Base-by-base conservation (phyloP, 2,797 vertebrate species). In the Pseudomugil tenellus region DNA sequence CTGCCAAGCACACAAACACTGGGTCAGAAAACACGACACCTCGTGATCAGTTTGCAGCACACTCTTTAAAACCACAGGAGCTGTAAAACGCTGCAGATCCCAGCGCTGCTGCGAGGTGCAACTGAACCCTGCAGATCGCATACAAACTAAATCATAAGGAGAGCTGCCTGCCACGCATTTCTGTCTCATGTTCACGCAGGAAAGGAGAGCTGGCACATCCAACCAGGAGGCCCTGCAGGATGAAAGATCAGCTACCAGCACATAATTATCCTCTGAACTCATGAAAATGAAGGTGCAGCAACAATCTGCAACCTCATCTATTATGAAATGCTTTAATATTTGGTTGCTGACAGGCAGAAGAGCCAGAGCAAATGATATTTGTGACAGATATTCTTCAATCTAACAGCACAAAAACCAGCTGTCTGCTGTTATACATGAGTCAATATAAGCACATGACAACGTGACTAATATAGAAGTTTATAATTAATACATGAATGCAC, bases 181-280 rank as follows among this genome's bases (percentile, higher is more conserved):
- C 86, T 70, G 87, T 83, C 85, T 91, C 87, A 87, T 85, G 89
- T 91, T 89, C 86, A 90, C 87, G 76, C 79, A 65, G 84, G 84
- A 83, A 86, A 87, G 76, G 64, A 83, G 81, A 84, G 78, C 80
- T 66, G 85, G 63, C 72, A 72, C 59, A 68, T 79, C 70, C 53
- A 76, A 19, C 63, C 72, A 57, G 6, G 80, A 85, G 84, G 77
- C 77, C 70, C 74, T 23, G 31, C 68, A 73, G 53, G 78, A 69
- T 4, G 13, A 70, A 69, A 80, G 58, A 35, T 76, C 2, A 53
- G 56, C 58, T 31, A 58, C 60, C 41, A 21, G 58, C 35, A 55
- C 56, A 25, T 52, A 54, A 58, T 53, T 19, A 34, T 6, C 16
- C 32, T 49, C 29, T 54, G 19, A 23, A 8, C 46, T 52, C 37